These are phyloP conservation scores for Pangasius larnaudii DNA, from an alignment of 2,797 vertebrate species.

Conservation along the genomic window DNA sequence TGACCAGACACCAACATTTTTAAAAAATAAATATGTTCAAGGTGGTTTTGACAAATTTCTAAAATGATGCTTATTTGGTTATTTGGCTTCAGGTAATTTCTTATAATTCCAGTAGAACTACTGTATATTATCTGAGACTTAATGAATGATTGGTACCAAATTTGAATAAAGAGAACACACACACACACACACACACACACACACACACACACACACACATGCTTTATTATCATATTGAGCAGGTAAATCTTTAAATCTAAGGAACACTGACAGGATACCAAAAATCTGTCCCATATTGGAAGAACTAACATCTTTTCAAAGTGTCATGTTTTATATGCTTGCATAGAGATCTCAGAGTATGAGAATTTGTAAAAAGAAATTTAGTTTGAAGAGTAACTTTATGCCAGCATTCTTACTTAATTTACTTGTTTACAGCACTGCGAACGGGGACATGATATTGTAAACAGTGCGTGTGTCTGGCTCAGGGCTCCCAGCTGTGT, in stretches of 20 bases:
- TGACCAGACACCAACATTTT: background rate
- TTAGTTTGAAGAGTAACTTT: background rate
- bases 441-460: background rate
- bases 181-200: too few relatives aligned
- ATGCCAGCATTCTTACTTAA: background rate
- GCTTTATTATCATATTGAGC: background rate
- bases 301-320: background rate
- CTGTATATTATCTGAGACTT: background rate
- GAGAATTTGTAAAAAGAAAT: background rate
- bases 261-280: background rate
- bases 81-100: background rate
- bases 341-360: background rate
- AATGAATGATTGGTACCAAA: background rate
- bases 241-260: background rate
- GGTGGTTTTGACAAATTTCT: background rate
- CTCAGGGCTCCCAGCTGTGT: background rate
- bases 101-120: background rate
- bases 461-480: background rate
- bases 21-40: background rate
- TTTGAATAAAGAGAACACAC: background rate
- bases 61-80: background rate
- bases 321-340: background rate
- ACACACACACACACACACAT: too few relatives aligned
- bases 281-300: background rate
- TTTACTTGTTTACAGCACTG: background rate